These are phyloP conservation scores for Oreochromis mossambicus DNA, from an alignment of 2,797 vertebrate genomes.

Conservation along the genomic window DNA sequence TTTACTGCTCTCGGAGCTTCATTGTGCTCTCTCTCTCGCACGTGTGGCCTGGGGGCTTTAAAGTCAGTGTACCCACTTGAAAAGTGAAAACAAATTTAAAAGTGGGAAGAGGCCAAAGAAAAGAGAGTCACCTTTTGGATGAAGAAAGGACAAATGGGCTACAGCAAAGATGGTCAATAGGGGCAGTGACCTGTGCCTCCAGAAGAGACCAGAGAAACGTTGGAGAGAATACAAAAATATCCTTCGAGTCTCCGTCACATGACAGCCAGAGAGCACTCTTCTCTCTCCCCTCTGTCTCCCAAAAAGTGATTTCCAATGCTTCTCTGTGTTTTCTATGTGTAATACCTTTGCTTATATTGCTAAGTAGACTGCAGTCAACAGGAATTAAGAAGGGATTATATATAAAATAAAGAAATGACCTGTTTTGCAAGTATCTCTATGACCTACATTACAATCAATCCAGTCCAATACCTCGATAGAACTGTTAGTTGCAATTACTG, in stretches of 20 bases:
- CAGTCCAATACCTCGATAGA: not conserved
- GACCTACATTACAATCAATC: not conserved
- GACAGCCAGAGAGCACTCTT: conserved; percentile 49
- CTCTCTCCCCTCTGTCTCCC: not conserved
- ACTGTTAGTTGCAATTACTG: not conserved
- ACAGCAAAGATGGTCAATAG: not conserved
- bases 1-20: conserved; percentile 2
- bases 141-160: not conserved
- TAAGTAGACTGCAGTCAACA: not conserved
- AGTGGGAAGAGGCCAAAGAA: conserved; percentile 30
- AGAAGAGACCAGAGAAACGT: conserved; percentile 32
- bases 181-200: conserved; percentile 2
- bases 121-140: conserved; percentile 26
- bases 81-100: conserved; percentile 49
- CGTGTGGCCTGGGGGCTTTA: not conserved
- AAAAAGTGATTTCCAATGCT: not conserved
- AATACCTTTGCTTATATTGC: not conserved
- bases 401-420: not conserved
- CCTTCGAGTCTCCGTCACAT: conserved; percentile 25
- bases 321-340: not conserved
- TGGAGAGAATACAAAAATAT: not conserved
- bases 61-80: conserved; percentile 7
- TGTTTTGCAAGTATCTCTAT: not conserved
- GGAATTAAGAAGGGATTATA: not conserved
- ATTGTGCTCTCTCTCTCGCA: not conserved